These are phyloP conservation scores for Chironex yamaguchii DNA, from an alignment of 30 jellyfish, hydroid and myxozoan species.

Conservation along the genomic window DNA sequence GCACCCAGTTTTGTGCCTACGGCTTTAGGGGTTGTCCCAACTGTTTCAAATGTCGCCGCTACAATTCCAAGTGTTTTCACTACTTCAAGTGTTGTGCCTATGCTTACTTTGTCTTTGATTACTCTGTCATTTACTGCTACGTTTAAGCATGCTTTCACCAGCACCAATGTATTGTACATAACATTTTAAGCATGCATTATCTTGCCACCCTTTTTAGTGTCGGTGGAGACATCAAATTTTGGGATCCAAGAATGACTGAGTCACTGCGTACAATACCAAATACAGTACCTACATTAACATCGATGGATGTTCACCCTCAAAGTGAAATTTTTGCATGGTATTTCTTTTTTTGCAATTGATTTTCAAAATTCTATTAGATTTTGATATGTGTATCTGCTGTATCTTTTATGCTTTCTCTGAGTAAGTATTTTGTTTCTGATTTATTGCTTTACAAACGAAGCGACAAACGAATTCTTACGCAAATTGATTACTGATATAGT, in stretches of 20 bases:
- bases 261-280: slow-evolving; percentile 78
- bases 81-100: no score
- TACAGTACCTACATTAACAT: slow-evolving; percentile 83
- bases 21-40: no score
- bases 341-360: not conserved
- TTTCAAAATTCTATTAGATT: not conserved
- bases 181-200: not conserved
- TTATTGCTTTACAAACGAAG: no score
- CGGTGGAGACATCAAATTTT: slow-evolving; percentile 89
- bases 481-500: no score
- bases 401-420: not conserved
- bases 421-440: not conserved
- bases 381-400: not conserved
- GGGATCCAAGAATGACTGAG: slow-evolving; percentile 92
- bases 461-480: no score
- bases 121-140: no score
- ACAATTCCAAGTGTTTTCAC: no score
- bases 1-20: no score
- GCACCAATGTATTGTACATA: no score
- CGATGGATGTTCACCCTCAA: slow-evolving; percentile 94
- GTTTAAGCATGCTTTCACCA: no score
- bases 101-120: no score
- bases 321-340: slow-evolving; percentile 83
- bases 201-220: slow-evolving; percentile 64
- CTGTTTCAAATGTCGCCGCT: no score